Conservation (phyloP, 2,113 vertebrate genomes). For the Pseudonaja textilis region DNA sequence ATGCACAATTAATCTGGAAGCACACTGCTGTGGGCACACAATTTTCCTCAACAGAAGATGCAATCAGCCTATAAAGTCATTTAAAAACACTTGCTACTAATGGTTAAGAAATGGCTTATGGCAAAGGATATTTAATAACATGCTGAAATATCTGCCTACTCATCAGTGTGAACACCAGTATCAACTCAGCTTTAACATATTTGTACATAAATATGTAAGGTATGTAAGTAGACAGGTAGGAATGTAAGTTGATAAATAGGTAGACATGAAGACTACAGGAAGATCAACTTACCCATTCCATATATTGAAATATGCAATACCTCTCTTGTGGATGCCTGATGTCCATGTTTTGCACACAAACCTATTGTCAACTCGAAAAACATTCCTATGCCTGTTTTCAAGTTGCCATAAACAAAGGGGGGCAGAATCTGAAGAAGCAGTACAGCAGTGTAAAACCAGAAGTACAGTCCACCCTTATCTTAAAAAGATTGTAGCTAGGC, state of each 20-base stretch:
- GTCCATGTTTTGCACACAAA: not conserved
- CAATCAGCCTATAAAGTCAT: not conserved
- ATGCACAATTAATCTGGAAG: conserved; percentile 2
- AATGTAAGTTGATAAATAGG: not conserved
- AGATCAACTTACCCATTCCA: not conserved
- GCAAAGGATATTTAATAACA: not conserved
- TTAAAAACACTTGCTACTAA: not conserved
- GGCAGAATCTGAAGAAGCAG: too few species aligned
- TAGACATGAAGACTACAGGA: not conserved
- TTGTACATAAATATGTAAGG: not conserved
- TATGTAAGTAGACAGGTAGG: not conserved
- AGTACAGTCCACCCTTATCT: too few species aligned
- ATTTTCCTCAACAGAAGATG: not conserved
- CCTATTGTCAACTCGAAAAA: too few species aligned
- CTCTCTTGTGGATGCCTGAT: not conserved
- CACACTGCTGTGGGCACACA: not conserved
- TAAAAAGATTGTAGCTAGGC: too few species aligned
- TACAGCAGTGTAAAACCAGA: too few species aligned
- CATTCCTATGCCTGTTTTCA: too few species aligned
- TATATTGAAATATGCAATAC: not conserved
- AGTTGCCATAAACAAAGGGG: too few species aligned
- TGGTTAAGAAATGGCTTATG: not conserved
- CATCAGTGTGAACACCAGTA: not conserved
- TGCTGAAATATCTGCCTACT: not conserved
- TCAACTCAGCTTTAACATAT: not conserved